These are phyloP conservation scores for Helostoma temminkii DNA, from an alignment of 2,797 vertebrate genomes.

Conservation along the genomic window DNA sequence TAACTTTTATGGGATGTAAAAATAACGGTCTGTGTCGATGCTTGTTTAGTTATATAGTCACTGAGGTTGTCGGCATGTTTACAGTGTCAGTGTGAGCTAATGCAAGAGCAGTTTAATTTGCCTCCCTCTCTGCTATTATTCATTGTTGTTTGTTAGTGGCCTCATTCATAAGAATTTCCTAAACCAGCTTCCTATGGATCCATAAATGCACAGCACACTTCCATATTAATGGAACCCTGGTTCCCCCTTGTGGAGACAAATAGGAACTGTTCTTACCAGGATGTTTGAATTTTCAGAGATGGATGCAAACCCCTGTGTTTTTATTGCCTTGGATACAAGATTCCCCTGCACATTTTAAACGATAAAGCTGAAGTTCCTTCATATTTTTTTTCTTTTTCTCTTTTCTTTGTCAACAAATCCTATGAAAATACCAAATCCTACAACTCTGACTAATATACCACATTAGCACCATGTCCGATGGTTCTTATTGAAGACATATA, in stretches of 20 bases:
- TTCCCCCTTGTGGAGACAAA: slow-evolving; percentile 63
- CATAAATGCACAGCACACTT: not conserved
- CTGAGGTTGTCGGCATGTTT: slow-evolving; percentile 33
- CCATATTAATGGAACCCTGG: slow-evolving; percentile 20
- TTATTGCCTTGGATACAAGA: slow-evolving; percentile 43
- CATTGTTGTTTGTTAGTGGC: not conserved
- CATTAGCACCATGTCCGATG: not conserved
- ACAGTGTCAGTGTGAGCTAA: slow-evolving; percentile 15
- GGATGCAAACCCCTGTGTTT: slow-evolving; percentile 45
- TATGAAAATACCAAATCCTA: not conserved
- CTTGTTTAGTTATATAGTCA: slow-evolving; percentile 22
- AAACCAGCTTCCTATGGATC: not conserved
- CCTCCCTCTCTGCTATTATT: slow-evolving; percentile 58
- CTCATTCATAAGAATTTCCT: not conserved
- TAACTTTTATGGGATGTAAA: slow-evolving; percentile 24
- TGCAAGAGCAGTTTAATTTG: slow-evolving; percentile 37
- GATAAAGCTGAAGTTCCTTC: slow-evolving; percentile 5
- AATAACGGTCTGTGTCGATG: slow-evolving; percentile 1
- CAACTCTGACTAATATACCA: too few relatives aligned
- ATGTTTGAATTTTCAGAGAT: slow-evolving; percentile 38
- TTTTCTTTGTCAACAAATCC: slow-evolving; percentile 18
- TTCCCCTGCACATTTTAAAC: slow-evolving; percentile 12
- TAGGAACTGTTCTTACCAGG: not conserved
- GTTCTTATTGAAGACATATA: not conserved
- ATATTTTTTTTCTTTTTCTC: not conserved